These are phyloP conservation scores for Polymixis lichenea DNA, from an alignment of 2,888 invertebrate species.

Conservation along the genomic window DNA sequence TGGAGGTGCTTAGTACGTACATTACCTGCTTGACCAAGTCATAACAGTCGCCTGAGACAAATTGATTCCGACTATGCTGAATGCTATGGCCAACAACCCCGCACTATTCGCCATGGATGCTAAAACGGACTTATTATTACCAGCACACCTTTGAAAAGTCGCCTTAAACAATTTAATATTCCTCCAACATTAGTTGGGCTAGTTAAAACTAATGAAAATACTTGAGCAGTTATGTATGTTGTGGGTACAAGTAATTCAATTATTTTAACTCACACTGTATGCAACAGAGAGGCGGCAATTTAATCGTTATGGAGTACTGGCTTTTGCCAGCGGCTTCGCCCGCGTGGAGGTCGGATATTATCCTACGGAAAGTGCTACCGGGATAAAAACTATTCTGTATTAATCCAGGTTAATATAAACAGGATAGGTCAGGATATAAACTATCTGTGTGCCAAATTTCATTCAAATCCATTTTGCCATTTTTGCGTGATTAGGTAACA, in stretches of 20 bases:
- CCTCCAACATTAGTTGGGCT: constrained; percentile 39
- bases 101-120: constrained; percentile 46
- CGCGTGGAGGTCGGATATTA: too few relatives aligned
- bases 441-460: too few relatives aligned
- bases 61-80: constrained; percentile 56
- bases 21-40: constrained; percentile 50
- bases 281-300: neutral
- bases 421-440: too few relatives aligned
- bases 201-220: constrained; percentile 56
- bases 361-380: too few relatives aligned
- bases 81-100: constrained; percentile 58
- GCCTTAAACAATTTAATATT: constrained; percentile 58
- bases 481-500: too few relatives aligned
- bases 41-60: constrained; percentile 48
- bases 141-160: constrained; percentile 48
- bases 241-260: constrained; percentile 13
- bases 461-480: too few relatives aligned
- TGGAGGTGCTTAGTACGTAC: constrained; percentile 3
- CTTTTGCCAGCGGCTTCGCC: too few relatives aligned
- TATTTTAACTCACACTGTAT: constrained; percentile 7
- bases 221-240: neutral
- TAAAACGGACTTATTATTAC: constrained; percentile 54
- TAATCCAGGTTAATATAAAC: too few relatives aligned
- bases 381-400: too few relatives aligned
- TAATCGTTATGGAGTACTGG: constrained; percentile 2